These are phyloP conservation scores for Oryzias melastigma DNA, from an alignment of 2,113 vertebrate species.

Conservation along the genomic window DNA sequence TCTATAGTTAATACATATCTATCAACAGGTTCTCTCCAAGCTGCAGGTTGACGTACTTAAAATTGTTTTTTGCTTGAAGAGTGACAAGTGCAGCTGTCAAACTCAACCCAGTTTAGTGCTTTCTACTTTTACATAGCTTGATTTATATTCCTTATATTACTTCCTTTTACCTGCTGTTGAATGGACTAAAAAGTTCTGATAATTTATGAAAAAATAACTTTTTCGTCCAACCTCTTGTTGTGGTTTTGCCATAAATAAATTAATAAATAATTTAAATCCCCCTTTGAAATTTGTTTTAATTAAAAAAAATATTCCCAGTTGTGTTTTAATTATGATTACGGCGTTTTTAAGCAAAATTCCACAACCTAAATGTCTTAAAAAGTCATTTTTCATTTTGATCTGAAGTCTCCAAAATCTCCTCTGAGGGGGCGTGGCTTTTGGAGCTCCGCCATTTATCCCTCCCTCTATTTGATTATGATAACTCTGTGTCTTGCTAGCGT, in stretches of 20 bases:
- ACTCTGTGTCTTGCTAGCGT: too few species aligned
- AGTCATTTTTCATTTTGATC: too few species aligned
- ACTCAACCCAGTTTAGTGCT: background rate
- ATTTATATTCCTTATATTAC: background rate
- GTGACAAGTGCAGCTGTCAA: background rate
- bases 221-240: background rate
- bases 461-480: too few species aligned
- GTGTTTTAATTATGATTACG: too few species aligned
- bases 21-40: conserved; percentile 11
- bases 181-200: background rate
- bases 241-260: background rate
- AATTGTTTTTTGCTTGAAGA: background rate
- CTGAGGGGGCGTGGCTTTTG: too few species aligned
- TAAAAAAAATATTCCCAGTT: too few species aligned
- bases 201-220: background rate
- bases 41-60: background rate
- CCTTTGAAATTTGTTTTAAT: too few species aligned
- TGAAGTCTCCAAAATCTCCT: too few species aligned
- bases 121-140: background rate
- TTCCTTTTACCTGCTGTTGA: background rate
- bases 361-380: too few species aligned
- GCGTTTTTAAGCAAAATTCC: too few species aligned
- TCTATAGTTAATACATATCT: conserved; percentile 1
- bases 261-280: too few species aligned
- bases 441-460: too few species aligned